These are phyloP conservation scores for Epirrhoe tristata DNA, from an alignment of 2,888 invertebrate genomes.

Conservation along the genomic window DNA sequence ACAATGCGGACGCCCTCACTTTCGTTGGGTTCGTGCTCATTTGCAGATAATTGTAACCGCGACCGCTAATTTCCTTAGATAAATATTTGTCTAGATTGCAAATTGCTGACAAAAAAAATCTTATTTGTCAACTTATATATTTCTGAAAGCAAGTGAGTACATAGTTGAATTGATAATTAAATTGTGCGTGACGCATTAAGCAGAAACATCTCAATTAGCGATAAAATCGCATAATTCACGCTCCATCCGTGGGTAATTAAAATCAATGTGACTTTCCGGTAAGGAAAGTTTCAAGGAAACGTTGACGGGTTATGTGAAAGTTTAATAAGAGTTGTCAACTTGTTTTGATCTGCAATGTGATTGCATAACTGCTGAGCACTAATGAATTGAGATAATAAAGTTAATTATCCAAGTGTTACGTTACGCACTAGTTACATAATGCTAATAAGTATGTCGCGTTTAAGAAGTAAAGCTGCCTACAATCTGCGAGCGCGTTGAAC, in stretches of 20 bases:
- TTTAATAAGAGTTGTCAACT: constrained; percentile 54
- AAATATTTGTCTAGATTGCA: not conserved
- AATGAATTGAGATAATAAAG: constrained; percentile 24
- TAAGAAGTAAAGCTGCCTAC: constrained; percentile 10
- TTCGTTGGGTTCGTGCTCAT: constrained; percentile 72
- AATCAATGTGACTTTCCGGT: constrained; percentile 37
- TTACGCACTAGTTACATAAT: constrained; percentile 30
- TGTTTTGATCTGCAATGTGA: constrained; percentile 17
- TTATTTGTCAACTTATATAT: not conserved
- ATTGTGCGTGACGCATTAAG: constrained; percentile 10
- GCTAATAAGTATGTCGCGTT: constrained; percentile 12
- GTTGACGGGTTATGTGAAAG: constrained; percentile 54
- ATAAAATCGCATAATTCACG: constrained; percentile 31
- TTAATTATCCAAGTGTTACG: constrained; percentile 26
- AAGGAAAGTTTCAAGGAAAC: constrained; percentile 53
- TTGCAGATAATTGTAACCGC: constrained; percentile 57
- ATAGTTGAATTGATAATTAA: not conserved
- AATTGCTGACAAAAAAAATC: too few relatives aligned
- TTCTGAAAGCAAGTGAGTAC: not conserved
- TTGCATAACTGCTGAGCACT: constrained; percentile 35
- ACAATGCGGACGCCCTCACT: constrained; percentile 80
- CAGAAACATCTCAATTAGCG: constrained; percentile 12
- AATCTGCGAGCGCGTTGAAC: constrained; percentile 35
- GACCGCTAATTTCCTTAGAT: constrained; percentile 49
- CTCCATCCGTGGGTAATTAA: constrained; percentile 30